Conservation (phyloP, 2,797 vertebrate species). For the Melanitta fusca region DNA sequence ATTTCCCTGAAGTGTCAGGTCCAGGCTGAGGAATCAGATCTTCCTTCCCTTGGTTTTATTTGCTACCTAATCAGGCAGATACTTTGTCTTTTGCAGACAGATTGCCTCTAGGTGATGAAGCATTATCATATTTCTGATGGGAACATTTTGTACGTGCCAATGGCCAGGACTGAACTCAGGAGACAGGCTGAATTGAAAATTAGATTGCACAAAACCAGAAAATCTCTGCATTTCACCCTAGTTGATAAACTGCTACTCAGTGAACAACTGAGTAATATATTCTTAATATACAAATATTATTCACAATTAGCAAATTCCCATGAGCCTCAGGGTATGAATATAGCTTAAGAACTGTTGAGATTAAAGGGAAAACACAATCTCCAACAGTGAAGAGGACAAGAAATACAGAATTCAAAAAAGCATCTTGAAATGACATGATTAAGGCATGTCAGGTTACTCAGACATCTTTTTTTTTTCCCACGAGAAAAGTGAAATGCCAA, state of each 20-base stretch:
- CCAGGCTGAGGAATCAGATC: not conserved
- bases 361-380: not conserved
- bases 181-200: not conserved
- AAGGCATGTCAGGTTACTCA: not conserved
- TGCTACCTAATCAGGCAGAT: not conserved
- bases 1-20: not conserved
- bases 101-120: not conserved
- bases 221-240: not conserved
- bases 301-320: not conserved
- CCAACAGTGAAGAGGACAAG: not conserved
- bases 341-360: not conserved
- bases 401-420: not conserved
- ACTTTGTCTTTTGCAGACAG: not conserved
- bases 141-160: not conserved
- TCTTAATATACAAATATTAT: not conserved
- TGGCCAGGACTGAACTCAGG: not conserved
- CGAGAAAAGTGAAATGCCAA: not conserved
- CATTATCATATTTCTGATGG: not conserved
- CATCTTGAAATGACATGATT: not conserved
- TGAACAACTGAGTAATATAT: not conserved
- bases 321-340: not conserved
- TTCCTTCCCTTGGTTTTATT: not conserved
- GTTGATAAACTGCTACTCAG: not conserved
- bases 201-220: not conserved
- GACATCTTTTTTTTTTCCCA: not conserved